Conservation (phyloP, 2,888 invertebrate species). For the Caenorhabditis sp. region DNA sequence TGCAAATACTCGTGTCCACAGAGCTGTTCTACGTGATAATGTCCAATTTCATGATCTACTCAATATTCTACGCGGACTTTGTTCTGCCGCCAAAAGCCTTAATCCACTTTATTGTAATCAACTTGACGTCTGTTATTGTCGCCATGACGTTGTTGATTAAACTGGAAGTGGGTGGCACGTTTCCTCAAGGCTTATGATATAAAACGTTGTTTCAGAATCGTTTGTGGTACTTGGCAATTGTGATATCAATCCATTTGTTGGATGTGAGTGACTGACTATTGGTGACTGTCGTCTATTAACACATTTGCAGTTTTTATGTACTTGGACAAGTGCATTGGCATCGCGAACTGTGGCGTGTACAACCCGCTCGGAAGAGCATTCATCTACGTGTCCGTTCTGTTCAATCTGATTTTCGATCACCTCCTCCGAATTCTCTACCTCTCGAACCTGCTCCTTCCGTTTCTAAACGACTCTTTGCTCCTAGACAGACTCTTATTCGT, state of each 20-base stretch:
- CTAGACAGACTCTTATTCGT: slow-evolving; percentile 2
- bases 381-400: slow-evolving; percentile 10
- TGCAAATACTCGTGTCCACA: slow-evolving; percentile 1
- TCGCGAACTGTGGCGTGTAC: slow-evolving; percentile 10
- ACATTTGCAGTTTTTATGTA: slow-evolving; percentile 19
- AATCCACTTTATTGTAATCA: slow-evolving; percentile 22
- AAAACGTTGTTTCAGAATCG: slow-evolving; percentile 6
- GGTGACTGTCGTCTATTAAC: background rate
- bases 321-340: slow-evolving; percentile 18
- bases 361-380: slow-evolving; percentile 2
- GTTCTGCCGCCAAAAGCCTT: slow-evolving; percentile 24
- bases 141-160: slow-evolving; percentile 12
- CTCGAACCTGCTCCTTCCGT: slow-evolving; percentile 3
- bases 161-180: slow-evolving; percentile 11
- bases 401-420: slow-evolving; percentile 18
- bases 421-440: slow-evolving; percentile 23
- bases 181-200: background rate
- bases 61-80: slow-evolving; percentile 35
- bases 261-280: slow-evolving; percentile 4
- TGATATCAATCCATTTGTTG: slow-evolving; percentile 5
- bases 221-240: slow-evolving; percentile 1
- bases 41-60: slow-evolving; percentile 36
- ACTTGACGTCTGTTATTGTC: slow-evolving; percentile 13
- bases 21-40: slow-evolving; percentile 31
- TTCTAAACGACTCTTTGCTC: background rate